phyloP scores from a whole-genome alignment of 2,797 vertebrate species.

The Helostoma temminkii region DNA sequence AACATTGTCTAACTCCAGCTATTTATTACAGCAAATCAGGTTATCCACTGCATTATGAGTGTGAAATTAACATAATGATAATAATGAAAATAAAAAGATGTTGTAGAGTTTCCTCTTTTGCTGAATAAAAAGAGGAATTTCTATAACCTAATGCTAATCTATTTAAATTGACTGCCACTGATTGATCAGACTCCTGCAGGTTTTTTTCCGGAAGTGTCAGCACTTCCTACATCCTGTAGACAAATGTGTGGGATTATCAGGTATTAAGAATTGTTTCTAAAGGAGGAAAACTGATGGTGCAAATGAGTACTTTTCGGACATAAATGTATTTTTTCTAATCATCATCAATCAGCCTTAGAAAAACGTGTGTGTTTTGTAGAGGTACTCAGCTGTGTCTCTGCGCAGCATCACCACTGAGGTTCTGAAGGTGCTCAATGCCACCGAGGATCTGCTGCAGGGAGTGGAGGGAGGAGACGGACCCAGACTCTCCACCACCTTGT shows the following conservation, averaged over 20 bases:
- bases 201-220: too few species aligned
- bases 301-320: background rate
- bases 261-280: background rate
- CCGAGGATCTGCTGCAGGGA: conserved; percentile 93
- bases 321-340: background rate
- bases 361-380: conserved; percentile 85
- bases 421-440: conserved; percentile 95
- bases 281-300: background rate
- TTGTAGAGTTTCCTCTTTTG: too few species aligned
- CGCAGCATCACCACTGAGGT: conserved; percentile 97
- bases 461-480: conserved; percentile 71
- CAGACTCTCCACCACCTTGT: conserved; percentile 46
- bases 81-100: too few species aligned
- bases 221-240: too few species aligned
- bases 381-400: conserved; percentile 94
- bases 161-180: too few species aligned
- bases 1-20: too few species aligned
- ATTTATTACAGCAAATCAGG: too few species aligned
- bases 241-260: too few species aligned
- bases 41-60: too few species aligned
- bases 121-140: too few species aligned
- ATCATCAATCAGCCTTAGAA: background rate
- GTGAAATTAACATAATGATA: too few species aligned
- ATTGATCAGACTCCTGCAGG: too few species aligned
- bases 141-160: background rate